Conservation (phyloP, 37 sponge, comb jelly and placozoan species). For the Petrosia ficiformis region DNA sequence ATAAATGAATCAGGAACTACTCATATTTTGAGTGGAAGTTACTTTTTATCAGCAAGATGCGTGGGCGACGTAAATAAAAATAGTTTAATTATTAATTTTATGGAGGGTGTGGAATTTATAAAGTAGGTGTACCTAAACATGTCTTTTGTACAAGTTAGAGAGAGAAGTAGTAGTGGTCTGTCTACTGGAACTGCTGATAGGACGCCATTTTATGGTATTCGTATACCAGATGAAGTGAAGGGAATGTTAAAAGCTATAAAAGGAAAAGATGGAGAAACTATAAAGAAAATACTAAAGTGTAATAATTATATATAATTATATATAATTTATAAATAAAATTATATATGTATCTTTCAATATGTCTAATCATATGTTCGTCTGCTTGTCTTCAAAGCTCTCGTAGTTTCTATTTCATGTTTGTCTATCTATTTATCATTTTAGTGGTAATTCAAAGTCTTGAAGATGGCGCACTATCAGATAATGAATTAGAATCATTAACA, state of each 20-base stretch:
- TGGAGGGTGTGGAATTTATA: too few species aligned
- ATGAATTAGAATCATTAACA: conserved; percentile 27
- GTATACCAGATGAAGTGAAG: conserved; percentile 73
- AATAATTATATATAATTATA: not conserved
- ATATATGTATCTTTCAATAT: not conserved
- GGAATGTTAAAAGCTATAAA: conserved; percentile 48
- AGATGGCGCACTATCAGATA: conserved; percentile 42
- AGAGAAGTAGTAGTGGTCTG: conserved; percentile 37
- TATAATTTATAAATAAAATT: not conserved
- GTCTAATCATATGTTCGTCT: not conserved
- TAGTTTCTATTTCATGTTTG: too few species aligned
- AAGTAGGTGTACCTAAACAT: too few species aligned
- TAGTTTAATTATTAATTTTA: too few species aligned
- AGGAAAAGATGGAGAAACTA: conserved; percentile 32
- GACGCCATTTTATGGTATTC: conserved; percentile 79
- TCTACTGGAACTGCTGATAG: conserved; percentile 46
- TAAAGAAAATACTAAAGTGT: conserved; percentile 71
- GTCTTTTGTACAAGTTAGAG: conserved; percentile 75
- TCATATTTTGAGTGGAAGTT: too few species aligned
- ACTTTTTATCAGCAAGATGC: too few species aligned
- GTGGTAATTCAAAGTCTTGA: conserved; percentile 67
- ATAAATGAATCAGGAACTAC: too few species aligned
- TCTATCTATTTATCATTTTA: too few species aligned
- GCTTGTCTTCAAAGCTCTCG: too few species aligned
- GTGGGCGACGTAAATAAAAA: too few species aligned